Base-by-base conservation (phyloP, 30 jellyfish, hydroid and myxozoan genomes). In the Aurelia sp. region DNA sequence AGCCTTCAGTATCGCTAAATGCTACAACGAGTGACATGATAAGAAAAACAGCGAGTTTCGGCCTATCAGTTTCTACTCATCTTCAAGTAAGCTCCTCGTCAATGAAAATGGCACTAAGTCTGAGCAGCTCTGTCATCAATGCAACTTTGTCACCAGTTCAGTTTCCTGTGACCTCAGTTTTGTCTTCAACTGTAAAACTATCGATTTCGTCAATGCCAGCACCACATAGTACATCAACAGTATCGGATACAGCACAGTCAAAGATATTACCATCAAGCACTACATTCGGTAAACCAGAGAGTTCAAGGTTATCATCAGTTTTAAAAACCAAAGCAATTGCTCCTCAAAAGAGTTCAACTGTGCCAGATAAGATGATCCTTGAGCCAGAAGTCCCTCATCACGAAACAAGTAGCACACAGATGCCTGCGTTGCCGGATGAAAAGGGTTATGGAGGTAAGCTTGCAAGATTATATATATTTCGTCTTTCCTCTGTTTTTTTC, bases 351-450 rank as follows among this genome's bases (percentile, higher is more conserved):
- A 48, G 21, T 19, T 15, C 21, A 3, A 11, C n/a, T 17, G 61
- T 70, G 20, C 35, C 60, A 37, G 62, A 10, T 20, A 15, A 21
- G 19, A 19, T 17, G 48, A 9, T 72, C 2, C 30, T 72, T 4
- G 71, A 23, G 15, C 15, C 65, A 59, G 37, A 17, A 21, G n/a
- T 76, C 11, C 19, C 37, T 6, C 11, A 41, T 3, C 21, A 78
- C 0, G 52, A 33, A 11, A 21, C 44, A 27, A 63, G 53, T 47
- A 12, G 62, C 4, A 77, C 67, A 63, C 40, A 57, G 50, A 84
- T 84, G 93, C 93, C 93, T 9, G 37, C 18, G 18, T 31, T 73
- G 17, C 93, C 93, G 40, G 87, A 84, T 62, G 93, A 84, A 27
- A 71, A 21, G 11, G 73, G 79, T 11, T 82, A 31, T 22, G 86